Conservation (phyloP, 2,797 vertebrate genomes). For the Echeneis naucrates region DNA sequence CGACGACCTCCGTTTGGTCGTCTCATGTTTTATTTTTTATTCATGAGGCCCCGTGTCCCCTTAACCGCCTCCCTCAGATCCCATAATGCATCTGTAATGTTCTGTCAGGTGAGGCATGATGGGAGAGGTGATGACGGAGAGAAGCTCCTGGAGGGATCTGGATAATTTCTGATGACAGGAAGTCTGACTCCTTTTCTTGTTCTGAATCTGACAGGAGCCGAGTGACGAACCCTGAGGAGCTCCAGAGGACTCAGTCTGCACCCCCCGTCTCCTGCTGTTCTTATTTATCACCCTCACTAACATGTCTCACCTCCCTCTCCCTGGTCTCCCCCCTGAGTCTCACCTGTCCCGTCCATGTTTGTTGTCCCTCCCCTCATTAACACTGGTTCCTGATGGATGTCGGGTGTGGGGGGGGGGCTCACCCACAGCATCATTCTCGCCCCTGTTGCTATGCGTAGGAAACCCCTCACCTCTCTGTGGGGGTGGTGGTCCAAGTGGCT, state of each 20-base stretch:
- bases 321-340: conserved; percentile 29
- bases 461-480: conserved; percentile 57
- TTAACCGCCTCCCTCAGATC: conserved; percentile 63
- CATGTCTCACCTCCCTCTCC: conserved; percentile 55
- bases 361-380: conserved; percentile 76
- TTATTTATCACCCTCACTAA: conserved; percentile 70
- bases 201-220: conserved; percentile 18
- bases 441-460: conserved; percentile 56
- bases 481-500: conserved; percentile 50
- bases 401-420: conserved; percentile 49
- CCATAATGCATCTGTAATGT: conserved; percentile 83
- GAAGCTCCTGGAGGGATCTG: conserved; percentile 50
- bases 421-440: conserved; percentile 46
- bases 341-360: conserved; percentile 23
- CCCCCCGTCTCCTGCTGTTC: conserved; percentile 56
- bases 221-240: conserved; percentile 42
- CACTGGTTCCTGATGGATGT: conserved; percentile 74
- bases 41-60: conserved; percentile 69
- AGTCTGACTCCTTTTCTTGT: conserved; percentile 10
- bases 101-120: conserved; percentile 73
- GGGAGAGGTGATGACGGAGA: conserved; percentile 56
- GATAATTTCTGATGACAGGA: conserved; percentile 33
- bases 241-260: too few species aligned
- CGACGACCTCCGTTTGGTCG: conserved; percentile 80
- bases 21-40: conserved; percentile 86